phyloP scores from a whole-genome alignment of 2,113 vertebrate species.

The Oplegnathus fasciatus region DNA sequence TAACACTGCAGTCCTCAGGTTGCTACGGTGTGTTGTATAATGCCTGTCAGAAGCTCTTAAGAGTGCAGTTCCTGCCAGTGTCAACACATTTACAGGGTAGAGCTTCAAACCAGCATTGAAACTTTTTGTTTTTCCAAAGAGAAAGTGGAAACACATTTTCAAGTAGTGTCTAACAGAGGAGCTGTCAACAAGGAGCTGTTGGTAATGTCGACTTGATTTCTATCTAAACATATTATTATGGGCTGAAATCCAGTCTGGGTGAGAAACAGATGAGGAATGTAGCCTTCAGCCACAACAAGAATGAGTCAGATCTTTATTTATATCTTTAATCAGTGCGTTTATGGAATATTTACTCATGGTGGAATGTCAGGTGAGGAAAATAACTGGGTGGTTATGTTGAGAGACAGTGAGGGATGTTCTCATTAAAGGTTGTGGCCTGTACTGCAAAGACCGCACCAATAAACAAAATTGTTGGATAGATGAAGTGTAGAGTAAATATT shows the following conservation, averaged over 20 bases:
- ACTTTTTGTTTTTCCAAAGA: background rate
- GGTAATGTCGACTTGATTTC: background rate
- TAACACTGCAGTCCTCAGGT: background rate
- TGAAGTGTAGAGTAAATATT: background rate
- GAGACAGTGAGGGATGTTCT: background rate
- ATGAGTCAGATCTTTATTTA: background rate
- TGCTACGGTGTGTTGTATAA: background rate
- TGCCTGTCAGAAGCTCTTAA: background rate
- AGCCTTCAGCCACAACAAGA: background rate
- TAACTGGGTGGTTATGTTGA: background rate
- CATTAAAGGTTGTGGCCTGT: background rate
- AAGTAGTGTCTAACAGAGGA: too few relatives aligned
- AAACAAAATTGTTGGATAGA: background rate
- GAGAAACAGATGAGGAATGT: background rate
- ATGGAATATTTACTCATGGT: background rate
- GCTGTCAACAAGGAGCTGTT: background rate
- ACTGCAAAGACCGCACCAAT: background rate
- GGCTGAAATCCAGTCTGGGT: background rate
- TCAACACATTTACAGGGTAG: background rate
- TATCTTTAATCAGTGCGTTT: background rate
- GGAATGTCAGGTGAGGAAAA: background rate
- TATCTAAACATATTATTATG: background rate
- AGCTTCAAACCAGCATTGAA: background rate
- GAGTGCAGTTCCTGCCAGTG: too few relatives aligned
- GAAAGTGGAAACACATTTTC: background rate